Percentiles rank a stretch among this genome's conserved stretches.
These are phyloP conservation scores for Pachydiplax longipennis DNA, from an alignment of 2,888 invertebrate species.

Conservation along the genomic window DNA sequence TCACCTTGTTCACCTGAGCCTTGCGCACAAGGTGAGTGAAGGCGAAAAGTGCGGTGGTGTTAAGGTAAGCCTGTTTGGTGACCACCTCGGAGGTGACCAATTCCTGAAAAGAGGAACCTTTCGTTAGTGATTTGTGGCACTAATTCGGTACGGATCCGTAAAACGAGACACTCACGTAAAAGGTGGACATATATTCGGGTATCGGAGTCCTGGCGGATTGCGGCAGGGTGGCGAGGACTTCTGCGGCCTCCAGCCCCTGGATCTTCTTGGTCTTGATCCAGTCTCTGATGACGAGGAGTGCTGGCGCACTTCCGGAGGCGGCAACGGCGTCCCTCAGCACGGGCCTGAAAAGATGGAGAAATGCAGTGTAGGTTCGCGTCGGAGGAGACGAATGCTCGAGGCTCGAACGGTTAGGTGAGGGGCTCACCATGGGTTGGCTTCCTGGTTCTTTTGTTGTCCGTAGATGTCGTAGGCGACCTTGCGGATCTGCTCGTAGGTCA, in stretches of 20 bases:
- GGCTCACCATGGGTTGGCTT: slow-evolving; percentile 53
- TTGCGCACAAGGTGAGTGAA: slow-evolving; percentile 68
- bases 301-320: slow-evolving; percentile 74
- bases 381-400: background rate
- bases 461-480: slow-evolving; percentile 65
- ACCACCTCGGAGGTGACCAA: slow-evolving; percentile 66
- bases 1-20: slow-evolving; percentile 67
- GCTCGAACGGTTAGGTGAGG: background rate
- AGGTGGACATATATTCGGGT: slow-evolving; percentile 67
- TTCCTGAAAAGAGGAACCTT: slow-evolving; percentile 54
- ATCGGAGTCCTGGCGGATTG: slow-evolving; percentile 69
- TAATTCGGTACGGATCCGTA: no score
- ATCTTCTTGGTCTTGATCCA: slow-evolving; percentile 68
- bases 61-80: slow-evolving; percentile 62
- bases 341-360: slow-evolving; percentile 46
- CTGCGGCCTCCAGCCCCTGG: slow-evolving; percentile 66
- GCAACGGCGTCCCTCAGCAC: slow-evolving; percentile 72
- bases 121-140: background rate
- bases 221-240: slow-evolving; percentile 65
- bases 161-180: slow-evolving; percentile 62
- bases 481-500: slow-evolving; percentile 69
- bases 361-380: background rate
- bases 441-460: slow-evolving; percentile 57
- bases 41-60: slow-evolving; percentile 67
- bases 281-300: slow-evolving; percentile 67